A percentile compares a stretch with the other conserved stretches of the same genome.
phyloP scores from a whole-genome alignment of 2,888 invertebrate species.

The Amphipoea lucens region DNA sequence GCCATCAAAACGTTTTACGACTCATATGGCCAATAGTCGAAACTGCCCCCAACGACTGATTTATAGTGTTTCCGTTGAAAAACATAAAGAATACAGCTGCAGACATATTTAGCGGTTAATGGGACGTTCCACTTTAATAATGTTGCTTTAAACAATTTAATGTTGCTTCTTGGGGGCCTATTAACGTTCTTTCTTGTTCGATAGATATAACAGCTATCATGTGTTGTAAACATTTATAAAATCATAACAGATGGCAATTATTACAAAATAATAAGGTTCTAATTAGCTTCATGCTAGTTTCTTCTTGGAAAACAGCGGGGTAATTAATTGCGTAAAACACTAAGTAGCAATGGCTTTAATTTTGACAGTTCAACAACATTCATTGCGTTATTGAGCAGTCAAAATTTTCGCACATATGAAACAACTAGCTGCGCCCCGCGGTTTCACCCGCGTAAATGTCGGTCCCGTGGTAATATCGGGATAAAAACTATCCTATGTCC shows the following conservation, averaged over 20 bases:
- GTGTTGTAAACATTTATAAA: conserved; percentile 39
- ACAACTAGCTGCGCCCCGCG: no score
- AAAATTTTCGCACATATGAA: no score
- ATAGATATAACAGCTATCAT: conserved; percentile 43
- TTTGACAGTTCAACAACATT: no score
- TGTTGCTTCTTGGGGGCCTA: conserved; percentile 68
- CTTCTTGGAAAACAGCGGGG: background rate
- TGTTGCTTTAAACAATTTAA: conserved; percentile 67
- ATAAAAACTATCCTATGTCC: no score
- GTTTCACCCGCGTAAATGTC: no score
- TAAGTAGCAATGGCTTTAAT: background rate
- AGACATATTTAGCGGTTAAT: conserved; percentile 83
- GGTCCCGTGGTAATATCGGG: no score
- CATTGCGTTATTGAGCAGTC: no score
- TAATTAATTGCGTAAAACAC: background rate
- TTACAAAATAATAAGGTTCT: background rate
- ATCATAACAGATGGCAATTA: conserved; percentile 38
- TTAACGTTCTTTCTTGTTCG: conserved; percentile 58
- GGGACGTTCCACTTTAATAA: conserved; percentile 72
- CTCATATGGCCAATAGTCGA: conserved; percentile 81
- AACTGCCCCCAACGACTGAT: conserved; percentile 80
- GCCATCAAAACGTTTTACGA: conserved; percentile 86
- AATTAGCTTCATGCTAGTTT: background rate
- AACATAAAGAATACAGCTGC: conserved; percentile 84
- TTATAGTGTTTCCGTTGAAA: conserved; percentile 82